A percentile compares a stretch with the other conserved stretches of the same genome.
Conservation (phyloP, 2,113 vertebrate genomes). For the Brachypteracias leptosomus region DNA sequence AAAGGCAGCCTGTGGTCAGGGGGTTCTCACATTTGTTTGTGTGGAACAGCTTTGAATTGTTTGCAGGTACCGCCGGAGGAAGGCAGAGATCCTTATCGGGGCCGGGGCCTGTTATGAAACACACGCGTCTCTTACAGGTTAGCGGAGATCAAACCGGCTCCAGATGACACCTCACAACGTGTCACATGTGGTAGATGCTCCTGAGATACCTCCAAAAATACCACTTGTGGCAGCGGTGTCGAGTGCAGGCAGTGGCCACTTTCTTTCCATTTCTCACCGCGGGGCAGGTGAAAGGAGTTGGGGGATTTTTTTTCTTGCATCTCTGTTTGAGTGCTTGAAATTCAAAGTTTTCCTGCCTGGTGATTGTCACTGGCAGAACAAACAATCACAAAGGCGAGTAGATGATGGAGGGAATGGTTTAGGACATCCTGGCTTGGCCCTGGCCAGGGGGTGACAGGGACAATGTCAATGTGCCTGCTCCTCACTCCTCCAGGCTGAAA, state of each 20-base stretch:
- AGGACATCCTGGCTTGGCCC: not conserved
- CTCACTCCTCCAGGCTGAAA: not conserved
- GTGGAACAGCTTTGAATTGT: constrained; percentile 75
- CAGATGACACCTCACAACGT: constrained; percentile 53
- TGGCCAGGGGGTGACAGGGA: rapidly evolving
- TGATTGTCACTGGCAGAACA: not conserved
- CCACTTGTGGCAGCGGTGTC: not conserved
- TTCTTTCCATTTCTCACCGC: constrained; percentile 49
- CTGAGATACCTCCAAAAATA: constrained; percentile 30
- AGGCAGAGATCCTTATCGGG: constrained; percentile 73
- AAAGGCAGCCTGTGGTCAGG: constrained; percentile 82
- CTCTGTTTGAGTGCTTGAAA: not conserved
- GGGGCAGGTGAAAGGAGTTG: not conserved
- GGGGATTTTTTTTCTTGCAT: constrained; percentile 46
- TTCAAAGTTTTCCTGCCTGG: not conserved
- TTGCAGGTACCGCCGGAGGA: constrained; percentile 66
- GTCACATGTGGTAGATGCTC: constrained; percentile 56
- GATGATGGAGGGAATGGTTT: not conserved
- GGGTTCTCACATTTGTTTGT: constrained; percentile 78
- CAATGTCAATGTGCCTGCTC: rapidly evolving
- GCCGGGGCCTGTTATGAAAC: constrained; percentile 63
- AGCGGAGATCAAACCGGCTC: constrained; percentile 57
- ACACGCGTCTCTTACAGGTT: constrained; percentile 46
- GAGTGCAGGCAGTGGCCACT: constrained; percentile 19
- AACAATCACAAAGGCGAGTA: not conserved